Percentiles rank a stretch among this genome's conserved stretches.
Evolutionary conservation across 2,113 vertebrate genomes (phyloP).

Genomic region (Colius striatus): DNA sequence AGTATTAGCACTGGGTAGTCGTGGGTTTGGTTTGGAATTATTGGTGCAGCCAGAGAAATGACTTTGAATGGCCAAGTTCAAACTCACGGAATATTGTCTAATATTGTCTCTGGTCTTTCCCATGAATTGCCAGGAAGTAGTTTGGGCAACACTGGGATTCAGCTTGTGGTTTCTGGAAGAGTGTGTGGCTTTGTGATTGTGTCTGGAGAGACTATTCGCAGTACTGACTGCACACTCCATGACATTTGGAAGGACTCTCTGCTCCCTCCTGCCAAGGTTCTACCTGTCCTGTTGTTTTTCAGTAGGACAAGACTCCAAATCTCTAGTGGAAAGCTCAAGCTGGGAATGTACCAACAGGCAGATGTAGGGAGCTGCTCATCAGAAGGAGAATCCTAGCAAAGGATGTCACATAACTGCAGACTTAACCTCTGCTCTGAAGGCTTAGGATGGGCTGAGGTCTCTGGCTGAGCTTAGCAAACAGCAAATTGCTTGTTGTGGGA

Average conservation of each 20-base stretch:
- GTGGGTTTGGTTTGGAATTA: not conserved
- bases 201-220: not conserved
- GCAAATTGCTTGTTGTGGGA: not conserved
- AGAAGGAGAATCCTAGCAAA: not conserved
- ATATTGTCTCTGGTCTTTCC: not conserved
- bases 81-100: not conserved
- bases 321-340: not conserved
- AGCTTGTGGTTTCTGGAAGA: not conserved
- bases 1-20: not conserved
- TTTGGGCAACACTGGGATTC: not conserved
- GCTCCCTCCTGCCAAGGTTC: not conserved
- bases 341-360: not conserved
- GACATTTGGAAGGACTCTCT: not conserved
- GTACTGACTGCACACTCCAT: not conserved
- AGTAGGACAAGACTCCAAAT: not conserved
- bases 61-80: not conserved
- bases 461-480: not conserved
- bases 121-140: not conserved
- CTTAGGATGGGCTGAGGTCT: not conserved
- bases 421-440: not conserved
- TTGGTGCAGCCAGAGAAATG: not conserved
- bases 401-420: not conserved
- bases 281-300: too few species aligned
- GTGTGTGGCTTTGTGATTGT: not conserved
- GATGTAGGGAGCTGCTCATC: fast-evolving